Conservation (phyloP, 2,888 invertebrate genomes). For the Amiota minor region DNA sequence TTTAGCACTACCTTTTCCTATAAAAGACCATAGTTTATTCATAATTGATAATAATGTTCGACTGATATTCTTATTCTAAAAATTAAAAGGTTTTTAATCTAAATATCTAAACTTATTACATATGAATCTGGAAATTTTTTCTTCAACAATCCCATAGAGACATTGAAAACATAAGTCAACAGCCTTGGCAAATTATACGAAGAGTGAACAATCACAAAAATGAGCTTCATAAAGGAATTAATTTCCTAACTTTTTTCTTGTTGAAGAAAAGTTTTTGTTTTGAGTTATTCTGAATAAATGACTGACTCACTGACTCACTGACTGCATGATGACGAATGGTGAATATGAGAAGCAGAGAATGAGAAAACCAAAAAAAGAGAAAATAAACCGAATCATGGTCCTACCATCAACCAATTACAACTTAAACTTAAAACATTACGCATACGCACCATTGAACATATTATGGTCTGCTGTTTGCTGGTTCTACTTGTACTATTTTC, state of each 20-base stretch:
- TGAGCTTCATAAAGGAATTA: constrained; percentile 40
- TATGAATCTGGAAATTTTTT: too few species aligned
- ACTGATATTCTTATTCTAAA: too few species aligned
- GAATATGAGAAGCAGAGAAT: too few species aligned
- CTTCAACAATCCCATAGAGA: too few species aligned
- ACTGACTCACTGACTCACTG: background rate
- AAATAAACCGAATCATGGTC: background rate
- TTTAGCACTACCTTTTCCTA: too few species aligned
- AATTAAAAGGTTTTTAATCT: too few species aligned
- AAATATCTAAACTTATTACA: too few species aligned
- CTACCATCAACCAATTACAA: background rate
- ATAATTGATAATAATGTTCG: too few species aligned
- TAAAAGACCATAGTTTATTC: too few species aligned
- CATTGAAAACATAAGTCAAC: too few species aligned
- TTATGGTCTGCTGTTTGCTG: background rate
- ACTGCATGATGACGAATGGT: background rate
- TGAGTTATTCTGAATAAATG: background rate
- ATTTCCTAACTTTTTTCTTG: constrained; percentile 51
- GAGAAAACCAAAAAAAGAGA: too few species aligned
- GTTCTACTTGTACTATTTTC: background rate
- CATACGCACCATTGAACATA: constrained; percentile 57
- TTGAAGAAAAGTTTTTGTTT: background rate
- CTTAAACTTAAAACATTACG: constrained; percentile 47
- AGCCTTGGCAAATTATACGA: too few species aligned
- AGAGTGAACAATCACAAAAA: background rate